Base-by-base conservation (phyloP, 2,113 vertebrate genomes). In the Zonotrichia leucophrys region DNA sequence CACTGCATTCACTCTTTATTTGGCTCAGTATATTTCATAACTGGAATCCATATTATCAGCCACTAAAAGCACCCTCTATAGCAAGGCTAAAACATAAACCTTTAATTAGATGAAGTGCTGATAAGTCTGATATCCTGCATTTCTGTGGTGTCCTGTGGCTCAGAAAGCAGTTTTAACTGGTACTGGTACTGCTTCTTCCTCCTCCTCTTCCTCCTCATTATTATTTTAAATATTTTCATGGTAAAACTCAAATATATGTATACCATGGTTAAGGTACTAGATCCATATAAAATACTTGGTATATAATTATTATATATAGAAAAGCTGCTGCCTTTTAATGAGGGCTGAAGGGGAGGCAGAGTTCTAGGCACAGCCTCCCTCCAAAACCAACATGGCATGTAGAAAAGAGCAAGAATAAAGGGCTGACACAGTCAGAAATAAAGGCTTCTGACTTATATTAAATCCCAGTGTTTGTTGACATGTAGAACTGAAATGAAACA, bases 81-180 rank as follows among this genome's bases (percentile, higher is more conserved):
- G 59, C 67, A 95, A 92, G 84, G 90, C 17, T 85, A 63, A 90
- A 96, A 95, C 56, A 33, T 59, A 96, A 96, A 88, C 52, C 67
- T 70, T 89, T 92, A 96, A 95, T 93, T 91, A 97, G 96, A 82
- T 87, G 72, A 86, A 77, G 53, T 20, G 53, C 78, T 96, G 93
- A 89, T 94, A 97, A 96, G 86, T 78, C 67, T 90, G 84, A 58
- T 91, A 69, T 55, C 90, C 86, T 87, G 25, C 79, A 74, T 81
- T 96, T 97, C 74, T 28, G 20, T 82, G 79, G 95, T 72, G 83
- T 68, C 46, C 75, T 87, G 80, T 84, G 52, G 81, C 63, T 95
- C 67, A 87, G 53, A 66, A 94, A 73, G 50, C 39, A 74, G 55
- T 70, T 95, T 82, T 78, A 95, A 93, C n/a, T n/a, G n/a, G n/a